phyloP scores from a whole-genome alignment of 2,888 invertebrate genomes.

The Agrotis ipsilon region DNA sequence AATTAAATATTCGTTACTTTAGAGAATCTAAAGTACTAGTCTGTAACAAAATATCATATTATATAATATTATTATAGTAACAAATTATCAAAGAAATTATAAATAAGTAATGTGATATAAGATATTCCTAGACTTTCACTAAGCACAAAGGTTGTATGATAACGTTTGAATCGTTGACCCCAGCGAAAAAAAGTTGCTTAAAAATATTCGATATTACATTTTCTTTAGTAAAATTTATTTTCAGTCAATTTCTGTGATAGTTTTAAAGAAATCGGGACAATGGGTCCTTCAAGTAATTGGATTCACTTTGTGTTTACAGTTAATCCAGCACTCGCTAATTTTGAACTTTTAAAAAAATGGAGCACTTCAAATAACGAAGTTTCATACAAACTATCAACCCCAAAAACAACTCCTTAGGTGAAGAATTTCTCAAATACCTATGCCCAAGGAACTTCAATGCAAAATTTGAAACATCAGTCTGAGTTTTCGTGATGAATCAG shows the following conservation, averaged over 20 bases:
- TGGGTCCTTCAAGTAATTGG: slow-evolving; percentile 17
- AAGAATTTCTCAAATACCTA: too few species aligned
- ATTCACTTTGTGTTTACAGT: slow-evolving; percentile 15
- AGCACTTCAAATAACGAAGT: too few species aligned
- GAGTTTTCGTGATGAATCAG: too few species aligned
- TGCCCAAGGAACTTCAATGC: too few species aligned
- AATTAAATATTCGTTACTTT: neutral
- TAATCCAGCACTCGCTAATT: neutral
- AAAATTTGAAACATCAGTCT: too few species aligned
- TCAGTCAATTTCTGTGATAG: slow-evolving; percentile 24
- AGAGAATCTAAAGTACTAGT: neutral
- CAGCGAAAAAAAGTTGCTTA: neutral
- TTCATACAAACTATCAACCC: too few species aligned
- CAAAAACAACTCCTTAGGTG: too few species aligned
- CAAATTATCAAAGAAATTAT: neutral
- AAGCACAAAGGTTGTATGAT: slow-evolving; percentile 2
- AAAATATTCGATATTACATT: slow-evolving; percentile 23
- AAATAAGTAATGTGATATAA: neutral
- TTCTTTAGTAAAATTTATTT: slow-evolving; percentile 11
- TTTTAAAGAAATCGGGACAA: slow-evolving; percentile 9
- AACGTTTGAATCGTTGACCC: slow-evolving; percentile 3
- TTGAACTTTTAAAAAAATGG: too few species aligned
- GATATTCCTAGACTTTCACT: slow-evolving; percentile 5
- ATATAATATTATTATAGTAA: neutral
- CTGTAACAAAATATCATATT: neutral